Evolutionary conservation across 2,797 vertebrate genomes (phyloP).

Genomic region (Sebastes matsubarae): DNA sequence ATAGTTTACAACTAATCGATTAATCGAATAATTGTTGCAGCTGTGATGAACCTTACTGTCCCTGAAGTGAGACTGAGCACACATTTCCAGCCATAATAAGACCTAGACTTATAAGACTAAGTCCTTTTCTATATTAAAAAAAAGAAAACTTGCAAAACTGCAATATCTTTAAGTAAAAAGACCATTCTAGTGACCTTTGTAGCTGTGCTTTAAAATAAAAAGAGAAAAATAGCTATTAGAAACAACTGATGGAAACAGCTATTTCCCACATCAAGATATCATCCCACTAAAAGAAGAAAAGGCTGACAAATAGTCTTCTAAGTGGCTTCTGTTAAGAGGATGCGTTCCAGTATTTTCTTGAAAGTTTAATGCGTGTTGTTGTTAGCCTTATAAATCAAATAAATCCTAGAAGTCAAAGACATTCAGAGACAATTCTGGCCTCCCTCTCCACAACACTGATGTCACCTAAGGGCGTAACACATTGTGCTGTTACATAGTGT

Average conservation of each 20-base stretch:
- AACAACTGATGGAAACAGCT: neutral
- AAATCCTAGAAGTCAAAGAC: neutral
- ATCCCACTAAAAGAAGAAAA: neutral
- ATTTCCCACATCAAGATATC: neutral
- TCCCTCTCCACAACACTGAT: neutral
- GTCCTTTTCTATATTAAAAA: neutral
- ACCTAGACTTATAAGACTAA: too few relatives aligned
- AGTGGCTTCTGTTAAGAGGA: neutral
- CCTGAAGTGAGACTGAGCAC: neutral
- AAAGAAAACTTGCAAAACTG: neutral
- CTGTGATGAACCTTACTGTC: neutral
- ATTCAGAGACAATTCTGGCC: neutral
- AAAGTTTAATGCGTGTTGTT: neutral
- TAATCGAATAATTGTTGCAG: too few relatives aligned
- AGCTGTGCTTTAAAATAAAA: neutral
- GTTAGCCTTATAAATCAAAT: neutral
- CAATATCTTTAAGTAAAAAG: neutral
- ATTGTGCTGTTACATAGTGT: neutral
- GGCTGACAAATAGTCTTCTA: neutral
- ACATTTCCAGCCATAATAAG: neutral
- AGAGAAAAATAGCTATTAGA: neutral
- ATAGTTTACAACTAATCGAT: too few relatives aligned
- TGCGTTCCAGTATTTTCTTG: neutral
- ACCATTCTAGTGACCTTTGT: neutral
- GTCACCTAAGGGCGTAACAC: neutral